Evolutionary conservation across 2,888 invertebrate species (phyloP), one percentile per base, ranked within the genome.

Genomic region (Eilema depressum): DNA sequence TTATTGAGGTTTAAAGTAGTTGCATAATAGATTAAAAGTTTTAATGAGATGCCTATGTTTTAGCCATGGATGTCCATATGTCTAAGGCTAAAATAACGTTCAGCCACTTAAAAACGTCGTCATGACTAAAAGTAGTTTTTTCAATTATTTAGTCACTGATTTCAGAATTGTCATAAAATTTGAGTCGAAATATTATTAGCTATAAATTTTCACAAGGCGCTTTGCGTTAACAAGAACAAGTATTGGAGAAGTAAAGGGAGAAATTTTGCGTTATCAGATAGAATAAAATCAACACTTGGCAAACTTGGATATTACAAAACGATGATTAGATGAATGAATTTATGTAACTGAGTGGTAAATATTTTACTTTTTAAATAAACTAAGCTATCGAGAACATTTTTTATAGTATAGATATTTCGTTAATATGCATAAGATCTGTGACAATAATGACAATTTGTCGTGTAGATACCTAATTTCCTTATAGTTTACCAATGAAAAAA

Each of bases 201-300:
- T 41, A 62, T 70, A 63, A 71, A 59, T 63, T 67, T 63, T 63
- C 33, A 20, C 65, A 25, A 47, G 41, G 17, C n/a, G 12, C 41
- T 63, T 23, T 20, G 8, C 33, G 56, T 60, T 60, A 62, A 62
- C 23, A 17, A 65, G 37, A 53, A 66, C 59, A 57, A 47, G 30
- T 63, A 60, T 53, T 61, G 53, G 20, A 63, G 59, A 53, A 30
- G 20, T 30, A 65, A 60, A 56, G 7, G 59, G 56, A 63, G 63
- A 25, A 53, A 33, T 66, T 63, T 14, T n/a, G 23, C 47, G 56
- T 23, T 69, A 73, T 66, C 69, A 66, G 66, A 73, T 69, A 47
- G 65, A 73, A 69, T 66, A 63, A 69, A 69, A 73, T 69, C 69
- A 73, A 63, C 69, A 59, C 60, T 66, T 25, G 12, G 59, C 23